Evolutionary conservation across 2,113 vertebrate genomes (phyloP).

Genomic region (Spilogale gracilis): DNA sequence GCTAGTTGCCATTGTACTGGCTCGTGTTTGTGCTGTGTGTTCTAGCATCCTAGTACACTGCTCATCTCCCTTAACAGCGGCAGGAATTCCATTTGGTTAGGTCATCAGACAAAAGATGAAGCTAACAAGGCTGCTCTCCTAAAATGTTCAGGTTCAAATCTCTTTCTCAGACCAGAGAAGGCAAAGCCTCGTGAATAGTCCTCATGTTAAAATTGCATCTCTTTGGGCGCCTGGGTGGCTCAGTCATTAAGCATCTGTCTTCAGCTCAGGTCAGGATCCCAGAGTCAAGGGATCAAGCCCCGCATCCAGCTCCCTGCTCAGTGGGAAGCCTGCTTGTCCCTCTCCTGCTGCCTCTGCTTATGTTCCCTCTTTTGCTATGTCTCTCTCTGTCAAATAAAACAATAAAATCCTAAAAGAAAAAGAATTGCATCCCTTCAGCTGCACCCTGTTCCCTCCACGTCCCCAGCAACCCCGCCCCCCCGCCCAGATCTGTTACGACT

Average conservation of each 20-base stretch:
- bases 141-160: neutral
- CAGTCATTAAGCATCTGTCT: too few relatives aligned
- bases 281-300: too few relatives aligned
- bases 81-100: neutral
- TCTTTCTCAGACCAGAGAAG: neutral
- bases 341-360: too few relatives aligned
- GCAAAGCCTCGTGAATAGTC: neutral
- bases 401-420: too few relatives aligned
- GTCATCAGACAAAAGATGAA: conserved; percentile 21
- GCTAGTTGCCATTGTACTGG: neutral
- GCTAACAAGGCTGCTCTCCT: neutral
- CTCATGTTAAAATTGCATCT: neutral
- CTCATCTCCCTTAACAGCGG: neutral
- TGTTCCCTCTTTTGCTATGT: too few relatives aligned
- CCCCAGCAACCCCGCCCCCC: neutral
- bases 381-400: too few relatives aligned
- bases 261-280: too few relatives aligned
- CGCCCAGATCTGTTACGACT: neutral
- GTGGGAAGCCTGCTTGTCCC: too few relatives aligned
- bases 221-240: too few relatives aligned
- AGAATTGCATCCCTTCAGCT: neutral
- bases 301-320: too few relatives aligned
- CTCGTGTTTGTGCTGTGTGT: neutral
- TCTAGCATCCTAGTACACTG: neutral
- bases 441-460: accelerated